Percentiles rank a stretch among this genome's conserved stretches.
These are phyloP conservation scores for Parapristionchus giblindavisi DNA, from an alignment of 2,888 invertebrate species.

Conservation along the genomic window DNA sequence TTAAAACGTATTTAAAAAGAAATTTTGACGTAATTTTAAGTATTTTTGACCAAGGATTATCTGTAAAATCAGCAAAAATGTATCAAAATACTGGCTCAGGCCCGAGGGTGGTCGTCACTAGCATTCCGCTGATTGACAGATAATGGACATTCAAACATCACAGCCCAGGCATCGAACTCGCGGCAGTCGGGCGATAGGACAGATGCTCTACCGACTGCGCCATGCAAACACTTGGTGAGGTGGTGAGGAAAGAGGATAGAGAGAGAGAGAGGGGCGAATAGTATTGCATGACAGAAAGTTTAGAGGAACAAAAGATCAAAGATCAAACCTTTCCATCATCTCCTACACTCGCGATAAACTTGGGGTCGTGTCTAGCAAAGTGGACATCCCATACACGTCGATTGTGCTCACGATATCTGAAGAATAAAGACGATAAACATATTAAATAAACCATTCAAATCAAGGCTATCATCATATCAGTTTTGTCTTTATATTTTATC, in stretches of 20 bases:
- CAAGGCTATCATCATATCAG: no score
- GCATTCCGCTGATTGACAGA: constrained; percentile 33
- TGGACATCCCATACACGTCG: constrained; percentile 11
- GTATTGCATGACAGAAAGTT: background rate
- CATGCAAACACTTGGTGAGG: background rate
- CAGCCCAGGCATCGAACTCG: constrained; percentile 18
- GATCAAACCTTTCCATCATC: constrained; percentile 32
- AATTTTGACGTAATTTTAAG: background rate
- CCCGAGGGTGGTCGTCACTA: constrained; percentile 25
- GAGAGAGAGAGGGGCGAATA: background rate
- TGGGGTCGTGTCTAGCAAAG: background rate
- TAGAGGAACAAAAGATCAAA: background rate
- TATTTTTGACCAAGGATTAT: background rate
- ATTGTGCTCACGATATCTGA: no score
- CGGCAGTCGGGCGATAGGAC: background rate
- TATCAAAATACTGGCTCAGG: constrained; percentile 26
- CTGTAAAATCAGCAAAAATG: background rate
- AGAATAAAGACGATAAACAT: no score
- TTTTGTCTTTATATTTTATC: no score
- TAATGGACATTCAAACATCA: constrained; percentile 31
- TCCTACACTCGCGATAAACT: background rate
- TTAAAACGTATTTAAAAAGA: background rate
- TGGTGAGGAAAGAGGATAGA: background rate
- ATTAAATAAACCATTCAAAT: no score
- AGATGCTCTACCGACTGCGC: constrained; percentile 14